These are phyloP conservation scores for Seriola rivoliana DNA, from an alignment of 2,113 vertebrate genomes.

Conservation along the genomic window DNA sequence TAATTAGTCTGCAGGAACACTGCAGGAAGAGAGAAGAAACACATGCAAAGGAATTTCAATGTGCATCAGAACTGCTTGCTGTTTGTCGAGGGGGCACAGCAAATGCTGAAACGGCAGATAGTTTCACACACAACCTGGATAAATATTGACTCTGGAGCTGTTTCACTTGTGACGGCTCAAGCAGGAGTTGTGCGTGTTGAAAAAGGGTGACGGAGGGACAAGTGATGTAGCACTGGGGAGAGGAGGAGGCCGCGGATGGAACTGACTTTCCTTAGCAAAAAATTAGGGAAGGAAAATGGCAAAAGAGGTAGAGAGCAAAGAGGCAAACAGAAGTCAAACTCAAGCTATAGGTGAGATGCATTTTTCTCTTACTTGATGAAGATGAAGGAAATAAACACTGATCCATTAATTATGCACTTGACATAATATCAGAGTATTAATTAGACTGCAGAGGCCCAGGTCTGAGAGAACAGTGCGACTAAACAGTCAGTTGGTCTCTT, in stretches of 20 bases:
- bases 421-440: background rate
- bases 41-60: conserved; percentile 23
- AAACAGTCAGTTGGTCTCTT: conserved; percentile 5
- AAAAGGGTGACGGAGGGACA: conserved; percentile 23
- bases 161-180: conserved; percentile 39
- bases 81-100: conserved; percentile 61
- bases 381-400: background rate
- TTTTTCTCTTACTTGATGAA: background rate
- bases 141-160: conserved; percentile 63
- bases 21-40: conserved; percentile 13
- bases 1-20: conserved; percentile 32
- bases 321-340: background rate
- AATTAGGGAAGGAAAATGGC: background rate
- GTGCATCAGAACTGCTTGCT: conserved; percentile 42
- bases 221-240: conserved; percentile 4
- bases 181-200: background rate
- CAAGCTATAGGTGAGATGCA: background rate
- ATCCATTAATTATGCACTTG: background rate
- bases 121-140: conserved; percentile 48
- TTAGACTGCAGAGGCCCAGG: background rate
- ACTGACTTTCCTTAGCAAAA: background rate
- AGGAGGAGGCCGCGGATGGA: background rate
- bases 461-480: conserved; percentile 4
- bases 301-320: background rate
- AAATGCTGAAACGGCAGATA: conserved; percentile 58